These are phyloP conservation scores for Paracanthobrama guichenoti DNA, from an alignment of 2,113 vertebrate genomes.

Conservation along the genomic window DNA sequence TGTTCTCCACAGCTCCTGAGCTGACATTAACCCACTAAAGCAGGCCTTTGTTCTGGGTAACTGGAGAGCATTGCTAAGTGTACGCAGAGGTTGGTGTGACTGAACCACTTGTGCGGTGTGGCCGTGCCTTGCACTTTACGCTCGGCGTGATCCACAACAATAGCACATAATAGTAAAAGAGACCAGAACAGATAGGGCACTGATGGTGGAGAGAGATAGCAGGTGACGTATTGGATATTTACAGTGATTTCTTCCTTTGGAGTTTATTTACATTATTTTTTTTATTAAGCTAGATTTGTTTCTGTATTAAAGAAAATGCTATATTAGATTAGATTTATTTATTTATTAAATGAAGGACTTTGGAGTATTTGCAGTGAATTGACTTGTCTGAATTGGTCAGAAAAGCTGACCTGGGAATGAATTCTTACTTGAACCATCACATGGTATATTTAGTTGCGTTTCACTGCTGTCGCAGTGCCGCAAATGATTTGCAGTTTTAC, in stretches of 20 bases:
- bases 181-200: constrained; percentile 47
- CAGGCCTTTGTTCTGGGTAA: constrained; percentile 76
- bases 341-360: not conserved
- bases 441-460: not conserved
- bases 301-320: not conserved
- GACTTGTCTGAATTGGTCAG: not conserved
- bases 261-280: not conserved
- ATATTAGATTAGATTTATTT: not conserved
- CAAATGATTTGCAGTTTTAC: not conserved
- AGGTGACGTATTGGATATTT: constrained; percentile 1
- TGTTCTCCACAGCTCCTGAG: constrained; percentile 68
- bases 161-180: constrained; percentile 50
- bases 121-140: constrained; percentile 70
- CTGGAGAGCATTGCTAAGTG: constrained; percentile 71
- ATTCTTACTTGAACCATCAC: not conserved
- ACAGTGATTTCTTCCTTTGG: constrained; percentile 4
- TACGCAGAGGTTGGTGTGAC: constrained; percentile 73
- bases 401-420: not conserved
- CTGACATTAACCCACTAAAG: constrained; percentile 76
- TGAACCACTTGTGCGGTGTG: constrained; percentile 67
- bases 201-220: constrained; percentile 41
- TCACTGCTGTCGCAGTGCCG: not conserved
- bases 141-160: constrained; percentile 57
- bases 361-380: not conserved
- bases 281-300: not conserved